phyloP scores from a whole-genome alignment of 1,140 invertebrate genomes.

The Leptestheria dahalacensis region DNA sequence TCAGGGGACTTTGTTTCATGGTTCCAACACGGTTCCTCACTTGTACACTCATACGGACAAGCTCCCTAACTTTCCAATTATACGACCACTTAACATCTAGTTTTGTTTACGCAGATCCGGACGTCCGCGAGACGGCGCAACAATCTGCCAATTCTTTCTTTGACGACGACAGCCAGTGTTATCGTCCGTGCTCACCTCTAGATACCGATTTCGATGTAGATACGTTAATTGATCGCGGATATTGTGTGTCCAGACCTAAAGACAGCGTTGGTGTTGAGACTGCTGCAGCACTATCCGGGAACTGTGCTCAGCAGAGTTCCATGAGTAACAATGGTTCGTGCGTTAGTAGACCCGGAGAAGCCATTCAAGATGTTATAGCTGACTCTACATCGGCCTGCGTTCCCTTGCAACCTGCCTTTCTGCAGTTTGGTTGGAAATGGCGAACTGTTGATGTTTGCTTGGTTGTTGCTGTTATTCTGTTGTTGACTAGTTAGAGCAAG shows the following conservation, averaged over 20 bases:
- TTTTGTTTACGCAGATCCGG: slow-evolving; percentile 10
- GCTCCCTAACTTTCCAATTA: too few relatives aligned
- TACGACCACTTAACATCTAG: too few relatives aligned
- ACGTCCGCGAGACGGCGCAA: slow-evolving; percentile 13
- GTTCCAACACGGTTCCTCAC: too few relatives aligned
- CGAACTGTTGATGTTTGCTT: slow-evolving; percentile 5
- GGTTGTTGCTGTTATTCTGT: not conserved
- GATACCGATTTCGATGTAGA: slow-evolving; percentile 9
- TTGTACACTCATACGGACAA: too few relatives aligned
- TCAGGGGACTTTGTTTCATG: too few relatives aligned
- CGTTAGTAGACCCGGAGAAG: not conserved
- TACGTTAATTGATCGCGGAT: slow-evolving; percentile 6
- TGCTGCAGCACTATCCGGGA: not conserved
- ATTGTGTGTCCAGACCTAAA: slow-evolving; percentile 1
- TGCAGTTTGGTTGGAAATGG: slow-evolving; percentile 5
- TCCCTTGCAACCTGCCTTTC: not conserved
- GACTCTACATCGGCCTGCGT: not conserved
- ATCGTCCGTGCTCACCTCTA: slow-evolving; percentile 13
- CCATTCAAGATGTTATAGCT: not conserved
- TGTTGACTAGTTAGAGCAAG: too few relatives aligned
- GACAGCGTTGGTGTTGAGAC: not conserved
- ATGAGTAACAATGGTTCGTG: not conserved
- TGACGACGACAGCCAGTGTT: slow-evolving; percentile 10
- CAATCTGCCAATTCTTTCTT: slow-evolving; percentile 13
- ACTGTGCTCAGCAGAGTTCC: not conserved